These are phyloP conservation scores for Drosophila histrio DNA, from an alignment of 2,888 invertebrate genomes.

Conservation along the genomic window DNA sequence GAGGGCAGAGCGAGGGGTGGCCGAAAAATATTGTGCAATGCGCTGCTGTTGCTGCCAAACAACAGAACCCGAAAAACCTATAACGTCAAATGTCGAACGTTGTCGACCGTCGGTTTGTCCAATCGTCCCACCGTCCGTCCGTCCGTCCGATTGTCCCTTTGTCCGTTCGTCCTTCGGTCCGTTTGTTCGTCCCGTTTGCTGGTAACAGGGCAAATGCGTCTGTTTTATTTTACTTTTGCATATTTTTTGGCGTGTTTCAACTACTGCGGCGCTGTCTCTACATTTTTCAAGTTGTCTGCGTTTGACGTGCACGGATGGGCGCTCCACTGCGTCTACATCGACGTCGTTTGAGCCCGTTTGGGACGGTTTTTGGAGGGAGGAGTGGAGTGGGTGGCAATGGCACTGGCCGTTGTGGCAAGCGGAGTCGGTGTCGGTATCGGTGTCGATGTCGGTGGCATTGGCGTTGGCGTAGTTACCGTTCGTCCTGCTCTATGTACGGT, in stretches of 20 bases:
- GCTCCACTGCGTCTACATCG: slow-evolving; percentile 73
- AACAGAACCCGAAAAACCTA: slow-evolving; percentile 59
- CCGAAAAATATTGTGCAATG: slow-evolving; percentile 73
- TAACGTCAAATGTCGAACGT: slow-evolving; percentile 78
- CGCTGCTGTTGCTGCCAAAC: slow-evolving; percentile 66
- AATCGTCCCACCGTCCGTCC: neutral
- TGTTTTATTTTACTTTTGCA: slow-evolving; percentile 81
- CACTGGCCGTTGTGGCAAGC: slow-evolving; percentile 1
- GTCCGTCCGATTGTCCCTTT: neutral
- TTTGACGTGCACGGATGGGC: slow-evolving; percentile 81
- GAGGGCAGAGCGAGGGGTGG: neutral
- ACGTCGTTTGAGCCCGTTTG: neutral
- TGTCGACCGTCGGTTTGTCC: slow-evolving; percentile 32
- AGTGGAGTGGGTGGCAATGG: neutral
- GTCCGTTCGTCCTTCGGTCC: neutral
- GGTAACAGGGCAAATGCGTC: slow-evolving; percentile 61
- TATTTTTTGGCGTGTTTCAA: slow-evolving; percentile 81
- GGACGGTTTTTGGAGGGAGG: neutral
- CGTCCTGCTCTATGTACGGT: slow-evolving; percentile 58
- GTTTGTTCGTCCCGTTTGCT: neutral
- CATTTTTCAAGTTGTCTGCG: slow-evolving; percentile 81
- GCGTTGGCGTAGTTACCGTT: slow-evolving; percentile 76
- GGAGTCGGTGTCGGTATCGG: slow-evolving; percentile 3
- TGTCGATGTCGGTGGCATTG: slow-evolving; percentile 58
- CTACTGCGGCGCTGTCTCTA: slow-evolving; percentile 79